A percentile compares a stretch with the other conserved stretches of the same genome.
phyloP scores from a whole-genome alignment of 2,797 vertebrate species.

The Sebastes vulpes region DNA sequence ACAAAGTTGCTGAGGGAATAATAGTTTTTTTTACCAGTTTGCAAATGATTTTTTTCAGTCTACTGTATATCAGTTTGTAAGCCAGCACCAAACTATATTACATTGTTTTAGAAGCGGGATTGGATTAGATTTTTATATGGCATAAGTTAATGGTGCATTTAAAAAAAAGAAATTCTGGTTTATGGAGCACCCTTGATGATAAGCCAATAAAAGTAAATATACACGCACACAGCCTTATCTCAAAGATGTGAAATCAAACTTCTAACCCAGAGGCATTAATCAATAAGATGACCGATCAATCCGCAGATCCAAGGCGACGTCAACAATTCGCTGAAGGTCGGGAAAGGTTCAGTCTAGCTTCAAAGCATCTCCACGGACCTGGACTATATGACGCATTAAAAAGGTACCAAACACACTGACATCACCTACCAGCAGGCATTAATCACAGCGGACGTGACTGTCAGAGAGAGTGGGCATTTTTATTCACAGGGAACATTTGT shows the following conservation, averaged over 20 bases:
- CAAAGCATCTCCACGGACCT: slow-evolving; percentile 13
- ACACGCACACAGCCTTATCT: neutral
- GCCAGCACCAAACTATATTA: neutral
- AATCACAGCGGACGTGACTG: slow-evolving; percentile 43
- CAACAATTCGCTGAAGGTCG: slow-evolving; percentile 25
- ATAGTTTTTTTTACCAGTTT: slow-evolving; percentile 2
- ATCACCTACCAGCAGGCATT: slow-evolving; percentile 39
- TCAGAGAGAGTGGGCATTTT: slow-evolving; percentile 34
- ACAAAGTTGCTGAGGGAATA: slow-evolving; percentile 19
- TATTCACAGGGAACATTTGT: slow-evolving; percentile 33
- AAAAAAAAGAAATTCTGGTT: neutral
- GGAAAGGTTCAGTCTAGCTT: slow-evolving; percentile 5
- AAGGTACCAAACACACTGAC: slow-evolving; percentile 23
- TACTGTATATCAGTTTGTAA: neutral
- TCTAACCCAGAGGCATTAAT: slow-evolving; percentile 7
- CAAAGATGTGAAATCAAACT: slow-evolving; percentile 19
- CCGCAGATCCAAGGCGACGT: neutral
- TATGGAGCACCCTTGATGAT: neutral
- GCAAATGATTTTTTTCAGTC: neutral
- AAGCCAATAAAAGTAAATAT: neutral
- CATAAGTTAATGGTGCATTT: neutral
- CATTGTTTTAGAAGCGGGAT: neutral
- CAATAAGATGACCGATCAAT: slow-evolving; percentile 23
- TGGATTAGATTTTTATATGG: neutral
- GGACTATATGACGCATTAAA: slow-evolving; percentile 29